These are phyloP conservation scores for Metridium senile DNA, from an alignment of 92 coral and sea anemone species.

Conservation along the genomic window DNA sequence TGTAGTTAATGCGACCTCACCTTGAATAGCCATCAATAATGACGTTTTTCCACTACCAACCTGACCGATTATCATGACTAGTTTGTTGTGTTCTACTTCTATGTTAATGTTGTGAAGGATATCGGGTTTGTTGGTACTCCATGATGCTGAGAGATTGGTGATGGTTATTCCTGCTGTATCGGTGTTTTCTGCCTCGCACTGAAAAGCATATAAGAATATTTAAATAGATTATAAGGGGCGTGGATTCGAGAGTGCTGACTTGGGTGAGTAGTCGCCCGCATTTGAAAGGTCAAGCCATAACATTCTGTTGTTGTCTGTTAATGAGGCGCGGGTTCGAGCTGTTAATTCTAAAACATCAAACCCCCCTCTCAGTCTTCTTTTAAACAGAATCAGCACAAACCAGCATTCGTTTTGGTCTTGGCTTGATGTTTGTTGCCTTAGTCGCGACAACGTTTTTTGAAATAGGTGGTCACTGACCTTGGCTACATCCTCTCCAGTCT, in stretches of 20 bases:
- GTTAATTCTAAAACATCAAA: no score
- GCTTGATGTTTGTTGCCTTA: no score
- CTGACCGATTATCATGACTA: constrained; percentile 7
- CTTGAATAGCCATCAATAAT: constrained; percentile 24
- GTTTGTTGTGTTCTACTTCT: background rate
- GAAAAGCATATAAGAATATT: no score
- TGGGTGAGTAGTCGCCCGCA: no score
- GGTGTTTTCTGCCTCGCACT: background rate
- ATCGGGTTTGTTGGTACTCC: background rate
- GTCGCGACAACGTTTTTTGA: background rate
- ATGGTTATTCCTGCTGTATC: background rate
- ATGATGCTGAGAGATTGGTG: background rate
- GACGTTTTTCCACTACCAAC: constrained; percentile 34
- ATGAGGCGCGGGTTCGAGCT: no score
- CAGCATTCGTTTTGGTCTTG: no score
- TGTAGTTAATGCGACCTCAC: constrained; percentile 1
- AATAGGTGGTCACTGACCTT: background rate
- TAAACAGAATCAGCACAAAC: no score
- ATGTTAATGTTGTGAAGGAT: background rate
- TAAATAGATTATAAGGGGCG: no score
- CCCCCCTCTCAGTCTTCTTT: no score
- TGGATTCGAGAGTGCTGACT: no score
- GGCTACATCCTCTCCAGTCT: background rate
- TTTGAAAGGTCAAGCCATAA: no score
- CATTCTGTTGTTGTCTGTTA: no score